Conservation (phyloP, 2,888 invertebrate species). For the Artemia sinica region DNA sequence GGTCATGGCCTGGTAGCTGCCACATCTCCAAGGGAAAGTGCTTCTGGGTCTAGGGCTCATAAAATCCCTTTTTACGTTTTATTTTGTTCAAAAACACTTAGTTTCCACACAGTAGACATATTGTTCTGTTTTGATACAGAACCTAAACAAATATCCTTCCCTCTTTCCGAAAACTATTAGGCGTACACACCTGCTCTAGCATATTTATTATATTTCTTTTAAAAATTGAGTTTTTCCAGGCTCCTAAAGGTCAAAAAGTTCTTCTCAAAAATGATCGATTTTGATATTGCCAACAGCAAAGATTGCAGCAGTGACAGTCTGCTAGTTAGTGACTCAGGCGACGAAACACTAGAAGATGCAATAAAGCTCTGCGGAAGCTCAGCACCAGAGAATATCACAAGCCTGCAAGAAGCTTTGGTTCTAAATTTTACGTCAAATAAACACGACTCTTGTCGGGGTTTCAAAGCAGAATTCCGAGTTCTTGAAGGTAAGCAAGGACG, state of each 20-base stretch:
- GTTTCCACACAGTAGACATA: no score
- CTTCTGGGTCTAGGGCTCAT: no score
- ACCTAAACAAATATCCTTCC: no score
- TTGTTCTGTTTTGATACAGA: no score
- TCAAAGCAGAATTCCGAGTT: slow-evolving; percentile 21
- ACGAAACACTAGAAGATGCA: not conserved
- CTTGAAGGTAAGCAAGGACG: slow-evolving; percentile 20
- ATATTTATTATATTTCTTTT: not conserved
- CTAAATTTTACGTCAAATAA: slow-evolving; percentile 22
- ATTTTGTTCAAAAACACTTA: no score
- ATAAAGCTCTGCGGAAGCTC: slow-evolving; percentile 20
- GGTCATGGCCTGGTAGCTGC: no score
- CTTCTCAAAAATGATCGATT: slow-evolving; percentile 20
- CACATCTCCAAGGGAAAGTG: no score
- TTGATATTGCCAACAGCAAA: slow-evolving; percentile 22
- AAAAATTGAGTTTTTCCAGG: slow-evolving; percentile 13
- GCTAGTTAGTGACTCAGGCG: slow-evolving; percentile 12
- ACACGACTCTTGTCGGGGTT: slow-evolving; percentile 23
- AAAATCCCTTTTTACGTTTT: no score
- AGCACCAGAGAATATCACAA: slow-evolving; percentile 17
- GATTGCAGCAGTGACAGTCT: slow-evolving; percentile 21
- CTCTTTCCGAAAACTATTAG: no score
- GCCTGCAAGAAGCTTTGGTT: slow-evolving; percentile 20
- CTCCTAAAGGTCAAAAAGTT: slow-evolving; percentile 23
- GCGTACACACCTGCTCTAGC: no score